These are phyloP conservation scores for Eupithecia vulgata DNA, from an alignment of 2,888 invertebrate species.

Conservation along the genomic window DNA sequence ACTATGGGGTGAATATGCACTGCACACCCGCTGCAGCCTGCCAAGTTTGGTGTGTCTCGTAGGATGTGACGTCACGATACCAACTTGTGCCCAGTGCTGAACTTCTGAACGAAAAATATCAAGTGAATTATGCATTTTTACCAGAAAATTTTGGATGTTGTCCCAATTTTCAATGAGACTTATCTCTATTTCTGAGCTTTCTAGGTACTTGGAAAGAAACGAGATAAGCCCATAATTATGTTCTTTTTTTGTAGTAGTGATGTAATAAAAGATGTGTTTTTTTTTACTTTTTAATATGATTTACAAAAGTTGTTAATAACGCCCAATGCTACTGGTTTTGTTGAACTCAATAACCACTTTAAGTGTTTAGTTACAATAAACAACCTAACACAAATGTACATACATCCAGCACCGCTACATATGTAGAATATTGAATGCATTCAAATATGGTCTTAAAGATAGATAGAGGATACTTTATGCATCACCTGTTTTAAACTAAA, in stretches of 20 bases:
- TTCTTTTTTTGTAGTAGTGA: neutral
- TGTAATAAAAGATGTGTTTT: neutral
- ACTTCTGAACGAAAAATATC: neutral
- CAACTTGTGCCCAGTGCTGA: neutral
- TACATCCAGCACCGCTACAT: too few relatives aligned
- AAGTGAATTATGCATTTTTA: neutral
- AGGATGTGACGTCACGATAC: neutral
- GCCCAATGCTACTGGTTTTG: neutral
- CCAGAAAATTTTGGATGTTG: neutral
- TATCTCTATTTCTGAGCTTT: neutral
- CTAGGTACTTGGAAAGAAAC: neutral
- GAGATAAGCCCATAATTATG: neutral
- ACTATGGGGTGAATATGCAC: constrained; percentile 1
- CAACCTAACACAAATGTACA: too few relatives aligned
- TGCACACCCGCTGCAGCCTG: constrained; percentile 6
- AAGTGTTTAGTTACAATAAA: too few relatives aligned
- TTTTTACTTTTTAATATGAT: too few relatives aligned
- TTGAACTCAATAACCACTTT: too few relatives aligned
- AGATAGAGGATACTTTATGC: too few relatives aligned
- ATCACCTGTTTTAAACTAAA: too few relatives aligned
- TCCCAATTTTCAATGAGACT: neutral
- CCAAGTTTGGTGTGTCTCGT: constrained; percentile 11
- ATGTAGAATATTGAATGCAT: too few relatives aligned
- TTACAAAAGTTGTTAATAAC: neutral
- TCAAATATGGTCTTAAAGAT: neutral